Percentiles rank a stretch among this genome's conserved stretches.
Evolutionary conservation across 2,888 invertebrate genomes (phyloP).

Genomic region (Hypsopygia costalis): DNA sequence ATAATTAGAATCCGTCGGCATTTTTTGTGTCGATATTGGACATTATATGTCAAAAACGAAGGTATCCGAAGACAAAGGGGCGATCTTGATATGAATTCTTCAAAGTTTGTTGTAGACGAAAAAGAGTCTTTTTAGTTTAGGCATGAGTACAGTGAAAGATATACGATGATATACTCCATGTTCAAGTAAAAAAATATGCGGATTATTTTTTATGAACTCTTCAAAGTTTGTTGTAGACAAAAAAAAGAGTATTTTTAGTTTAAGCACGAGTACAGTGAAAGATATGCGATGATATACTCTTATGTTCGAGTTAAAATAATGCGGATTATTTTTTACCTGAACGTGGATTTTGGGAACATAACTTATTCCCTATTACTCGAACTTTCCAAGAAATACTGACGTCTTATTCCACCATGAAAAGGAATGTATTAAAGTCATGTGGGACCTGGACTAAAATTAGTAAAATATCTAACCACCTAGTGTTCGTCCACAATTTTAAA

Average conservation of each 20-base stretch:
- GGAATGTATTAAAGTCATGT: too few relatives aligned
- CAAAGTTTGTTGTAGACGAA: constrained; percentile 29
- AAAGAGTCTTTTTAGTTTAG: constrained; percentile 34
- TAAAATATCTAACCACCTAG: too few relatives aligned
- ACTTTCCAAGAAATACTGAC: too few relatives aligned
- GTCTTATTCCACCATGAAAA: too few relatives aligned
- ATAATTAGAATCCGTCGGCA: constrained; percentile 35
- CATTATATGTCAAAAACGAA: constrained; percentile 37
- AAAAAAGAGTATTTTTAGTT: constrained; percentile 38
- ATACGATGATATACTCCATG: neutral
- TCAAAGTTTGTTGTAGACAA: constrained; percentile 28
- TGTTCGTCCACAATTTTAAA: too few relatives aligned
- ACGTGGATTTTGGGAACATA: too few relatives aligned
- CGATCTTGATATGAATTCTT: constrained; percentile 44
- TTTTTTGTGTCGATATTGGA: constrained; percentile 39
- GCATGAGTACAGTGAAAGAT: constrained; percentile 16
- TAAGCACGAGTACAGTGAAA: constrained; percentile 14
- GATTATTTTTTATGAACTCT: constrained; percentile 48
- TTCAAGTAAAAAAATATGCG: too few relatives aligned
- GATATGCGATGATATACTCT: constrained; percentile 5
- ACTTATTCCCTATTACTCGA: too few relatives aligned
- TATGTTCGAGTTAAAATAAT: too few relatives aligned
- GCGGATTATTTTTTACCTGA: too few relatives aligned
- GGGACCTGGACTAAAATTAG: too few relatives aligned
- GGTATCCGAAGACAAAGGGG: constrained; percentile 43